phyloP scores from a whole-genome alignment of 2,113 vertebrate species.

The Tragelaphus scriptus region DNA sequence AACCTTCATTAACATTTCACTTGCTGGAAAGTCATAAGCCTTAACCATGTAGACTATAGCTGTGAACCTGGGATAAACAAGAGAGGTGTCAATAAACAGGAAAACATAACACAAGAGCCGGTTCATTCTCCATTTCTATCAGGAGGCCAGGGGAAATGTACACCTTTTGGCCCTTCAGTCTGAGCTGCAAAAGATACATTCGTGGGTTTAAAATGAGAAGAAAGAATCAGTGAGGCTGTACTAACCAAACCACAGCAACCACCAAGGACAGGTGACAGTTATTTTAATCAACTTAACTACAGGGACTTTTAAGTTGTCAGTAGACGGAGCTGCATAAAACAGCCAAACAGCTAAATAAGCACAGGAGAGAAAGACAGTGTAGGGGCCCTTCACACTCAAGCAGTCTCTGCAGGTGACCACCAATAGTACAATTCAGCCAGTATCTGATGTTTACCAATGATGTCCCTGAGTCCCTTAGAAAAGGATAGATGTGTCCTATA shows the following conservation, averaged over 20 bases:
- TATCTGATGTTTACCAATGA: neutral
- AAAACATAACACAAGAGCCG: neutral
- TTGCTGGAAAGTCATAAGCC: constrained; percentile 32
- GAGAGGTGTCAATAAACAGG: neutral
- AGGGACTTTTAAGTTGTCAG: neutral
- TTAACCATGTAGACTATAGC: neutral
- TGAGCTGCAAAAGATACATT: neutral
- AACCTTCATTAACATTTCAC: constrained; percentile 8
- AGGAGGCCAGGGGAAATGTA: neutral
- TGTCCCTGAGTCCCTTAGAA: neutral
- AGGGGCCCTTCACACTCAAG: neutral
- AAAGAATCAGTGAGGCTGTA: neutral
- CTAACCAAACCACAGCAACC: neutral
- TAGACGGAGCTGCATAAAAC: neutral
- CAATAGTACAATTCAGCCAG: neutral
- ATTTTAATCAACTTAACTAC: neutral
- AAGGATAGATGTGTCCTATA: neutral
- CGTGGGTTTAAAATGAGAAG: neutral
- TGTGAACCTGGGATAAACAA: neutral
- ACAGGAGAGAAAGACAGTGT: neutral
- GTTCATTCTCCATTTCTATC: neutral
- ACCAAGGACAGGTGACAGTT: neutral
- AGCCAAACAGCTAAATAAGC: neutral
- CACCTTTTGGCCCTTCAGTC: neutral
- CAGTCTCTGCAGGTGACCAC: neutral